Evolutionary conservation across 2,113 vertebrate genomes (phyloP), one percentile per base, ranked within the genome.

Genomic region (Mastomys natalensis): DNA sequence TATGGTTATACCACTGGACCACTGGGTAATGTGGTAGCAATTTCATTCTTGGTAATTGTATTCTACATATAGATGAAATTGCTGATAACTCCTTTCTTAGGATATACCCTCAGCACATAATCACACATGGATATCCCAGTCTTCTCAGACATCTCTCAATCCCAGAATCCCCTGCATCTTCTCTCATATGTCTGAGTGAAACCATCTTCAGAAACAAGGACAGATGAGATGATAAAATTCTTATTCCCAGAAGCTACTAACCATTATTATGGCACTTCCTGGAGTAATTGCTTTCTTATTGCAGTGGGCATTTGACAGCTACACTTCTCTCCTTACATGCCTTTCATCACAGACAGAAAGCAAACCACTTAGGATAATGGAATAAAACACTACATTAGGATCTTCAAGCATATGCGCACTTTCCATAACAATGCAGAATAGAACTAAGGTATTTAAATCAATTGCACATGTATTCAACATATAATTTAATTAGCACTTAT

Each of bases 401-500:
- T 78, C 98, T 97, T 84, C 87, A 90, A 97, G 80, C 97, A 95
- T 97, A 98, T 97, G 95, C 97, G 97, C 91, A 96, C 97, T 98
- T 98, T 98, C 98, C 98, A 97, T 97, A 98, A 98, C 66, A 98
- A 96, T 97, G 95, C 80, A 97, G 87, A 13, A 13, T 95, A 98
- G n/a, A 55, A 94, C 97, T 91, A 95, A 91, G 74, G 34, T 95
- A 96, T 97, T 98, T 97, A 98, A 98, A 97, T 96, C 97, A 97
- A 96, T 91, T 84, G 97, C 88, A 94, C 93, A 96, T 85, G 45
- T 95, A 98, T 96, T 97, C 94, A 97, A 94, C 19, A 80, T 97
- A 95, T 97, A 98, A 98, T 98, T 98, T 98, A 98, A 98, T 98
- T 98, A 98, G 17, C 68, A 89, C 60, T 98, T 98, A 95, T 86